phyloP scores from a whole-genome alignment of 2,113 vertebrate genomes.

The Nanger granti region DNA sequence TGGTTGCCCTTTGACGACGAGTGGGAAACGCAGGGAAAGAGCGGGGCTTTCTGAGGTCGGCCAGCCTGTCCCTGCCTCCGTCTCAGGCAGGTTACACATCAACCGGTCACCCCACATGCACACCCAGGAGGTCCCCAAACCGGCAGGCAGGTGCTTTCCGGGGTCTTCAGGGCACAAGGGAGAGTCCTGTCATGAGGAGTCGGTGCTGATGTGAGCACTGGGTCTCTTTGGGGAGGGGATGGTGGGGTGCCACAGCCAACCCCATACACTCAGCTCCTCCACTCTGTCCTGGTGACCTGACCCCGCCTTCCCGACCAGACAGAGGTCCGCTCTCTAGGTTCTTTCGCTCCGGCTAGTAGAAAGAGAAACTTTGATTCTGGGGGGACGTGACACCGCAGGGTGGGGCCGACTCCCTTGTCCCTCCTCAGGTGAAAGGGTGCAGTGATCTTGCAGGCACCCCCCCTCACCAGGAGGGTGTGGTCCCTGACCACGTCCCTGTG shows the following conservation, averaged over 20 bases:
- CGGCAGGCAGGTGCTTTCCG: accelerated
- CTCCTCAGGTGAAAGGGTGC: background rate
- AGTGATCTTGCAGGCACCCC: no score
- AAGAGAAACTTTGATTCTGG: background rate
- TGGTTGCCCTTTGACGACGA: background rate
- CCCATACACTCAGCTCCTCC: background rate
- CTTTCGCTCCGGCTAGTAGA: background rate
- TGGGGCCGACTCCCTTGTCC: background rate
- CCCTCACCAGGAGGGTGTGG: accelerated
- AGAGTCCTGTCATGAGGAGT: accelerated
- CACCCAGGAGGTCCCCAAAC: background rate
- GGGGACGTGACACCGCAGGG: background rate
- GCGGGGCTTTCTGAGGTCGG: background rate
- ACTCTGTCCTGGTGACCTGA: background rate
- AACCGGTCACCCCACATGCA: background rate
- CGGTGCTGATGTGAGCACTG: no score
- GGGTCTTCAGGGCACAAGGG: background rate
- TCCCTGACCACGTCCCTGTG: accelerated
- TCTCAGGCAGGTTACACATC: background rate
- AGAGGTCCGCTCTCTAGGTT: background rate
- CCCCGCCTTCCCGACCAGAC: background rate
- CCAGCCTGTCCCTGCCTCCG: background rate
- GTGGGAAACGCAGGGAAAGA: background rate
- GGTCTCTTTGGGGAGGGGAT: background rate
- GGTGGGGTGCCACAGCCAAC: background rate